Evolutionary conservation across 2,888 invertebrate species (phyloP), one percentile per base, ranked within the genome.

Genomic region (Aleiodes testaceus): DNA sequence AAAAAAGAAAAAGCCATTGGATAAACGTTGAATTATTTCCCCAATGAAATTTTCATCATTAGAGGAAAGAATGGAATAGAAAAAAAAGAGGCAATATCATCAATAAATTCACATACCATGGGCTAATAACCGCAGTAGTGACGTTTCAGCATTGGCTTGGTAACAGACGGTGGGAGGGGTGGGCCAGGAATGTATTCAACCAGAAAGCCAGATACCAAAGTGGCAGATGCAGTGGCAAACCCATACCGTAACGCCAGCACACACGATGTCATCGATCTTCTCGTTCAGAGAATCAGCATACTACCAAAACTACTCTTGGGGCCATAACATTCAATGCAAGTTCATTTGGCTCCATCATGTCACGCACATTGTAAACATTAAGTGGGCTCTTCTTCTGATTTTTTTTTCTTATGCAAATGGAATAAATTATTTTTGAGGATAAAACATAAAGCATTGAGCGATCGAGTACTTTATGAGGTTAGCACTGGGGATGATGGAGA

Each of bases 61-160:
- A 36, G 22, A 5, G 26, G 26, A 5, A 2, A 26, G 26, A 2
- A 5, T n/a, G 26, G 20, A 20, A 12, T 18, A n/a, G 20, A 45
- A 63, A 63, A 18, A 18, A 42, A 14, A 47, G 12, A n/a, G 9
- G 20, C 45, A 63, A 45, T 63, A 63, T 45, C 63, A 63, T 63
- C 63, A 63, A 63, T 63, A 59, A 36, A 36, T 59, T 59, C 59
- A 59, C 59, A 59, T 59, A 59, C 36, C 59, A 59, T 18, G 18
- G 72, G 72, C 75, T 75, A 75, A 75, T 75, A 74, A 75, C 75
- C 75, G 72, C 75, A 72, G 71, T 66, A 75, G 75, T 76, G 79
- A 80, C 79, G 79, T 80, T 63, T 63, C 12, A 73, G 76, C 80
- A 79, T 63, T 79, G 79, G 77, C 79, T 74, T 72, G 74, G 76